phyloP scores from a whole-genome alignment of 2,113 vertebrate genomes.

The Gracilinanus agilis region DNA sequence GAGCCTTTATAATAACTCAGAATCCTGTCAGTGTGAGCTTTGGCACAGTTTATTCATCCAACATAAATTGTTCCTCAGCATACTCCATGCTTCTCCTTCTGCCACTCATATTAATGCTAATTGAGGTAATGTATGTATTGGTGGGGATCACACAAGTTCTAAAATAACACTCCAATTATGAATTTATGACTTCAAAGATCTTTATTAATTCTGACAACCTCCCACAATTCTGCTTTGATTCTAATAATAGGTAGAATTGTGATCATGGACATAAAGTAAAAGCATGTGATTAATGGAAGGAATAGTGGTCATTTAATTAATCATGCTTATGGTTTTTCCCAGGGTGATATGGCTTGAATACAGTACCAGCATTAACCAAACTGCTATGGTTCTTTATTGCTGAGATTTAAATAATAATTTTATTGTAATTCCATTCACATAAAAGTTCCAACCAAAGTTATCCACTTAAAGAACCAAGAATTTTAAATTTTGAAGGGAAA shows the following conservation, averaged over 20 bases:
- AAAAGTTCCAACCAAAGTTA: no score
- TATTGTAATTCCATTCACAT: no score
- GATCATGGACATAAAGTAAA: constrained; percentile 10
- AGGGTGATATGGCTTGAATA: no score
- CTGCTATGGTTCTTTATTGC: no score
- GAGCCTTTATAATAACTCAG: constrained; percentile 44
- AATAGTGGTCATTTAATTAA: neutral
- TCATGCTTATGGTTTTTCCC: no score
- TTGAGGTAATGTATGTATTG: constrained; percentile 64
- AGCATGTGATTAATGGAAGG: neutral
- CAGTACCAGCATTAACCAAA: no score
- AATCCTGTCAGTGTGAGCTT: constrained; percentile 53
- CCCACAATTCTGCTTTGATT: constrained; percentile 45
- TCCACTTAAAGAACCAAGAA: no score
- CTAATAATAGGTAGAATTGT: constrained; percentile 9
- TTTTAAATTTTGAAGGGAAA: no score
- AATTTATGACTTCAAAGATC: constrained; percentile 51
- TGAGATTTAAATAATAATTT: no score
- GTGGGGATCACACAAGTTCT: constrained; percentile 50
- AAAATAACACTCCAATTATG: constrained; percentile 65
- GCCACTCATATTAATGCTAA: constrained; percentile 70
- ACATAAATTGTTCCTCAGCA: constrained; percentile 64
- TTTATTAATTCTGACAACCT: constrained; percentile 36
- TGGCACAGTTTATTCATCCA: constrained; percentile 65
- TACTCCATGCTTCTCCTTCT: constrained; percentile 61